Evolutionary conservation across 1,140 invertebrate species (phyloP), one percentile per base, ranked within the genome.

Genomic region (Atta colombica): DNA sequence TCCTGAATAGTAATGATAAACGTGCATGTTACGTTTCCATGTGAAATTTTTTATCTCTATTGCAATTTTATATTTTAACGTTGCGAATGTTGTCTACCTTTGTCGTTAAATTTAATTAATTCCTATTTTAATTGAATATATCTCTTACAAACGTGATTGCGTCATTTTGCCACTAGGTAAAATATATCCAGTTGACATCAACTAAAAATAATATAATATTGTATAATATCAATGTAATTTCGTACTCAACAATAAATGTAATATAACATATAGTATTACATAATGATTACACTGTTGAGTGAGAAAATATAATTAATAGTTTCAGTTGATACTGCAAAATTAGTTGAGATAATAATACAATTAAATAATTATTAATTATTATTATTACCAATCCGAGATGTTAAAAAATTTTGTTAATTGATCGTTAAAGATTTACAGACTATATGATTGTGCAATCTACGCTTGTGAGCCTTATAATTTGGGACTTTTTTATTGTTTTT

Each of bases 11-110:
- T 82, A 16, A 16, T 51, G 10, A 63, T 63, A 63, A 63, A 72
- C 55, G 18, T 51, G 68, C 66, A 74, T 82, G 80, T 49, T 75
- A 55, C 68, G 25, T 72, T 74, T 72, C 45, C 16, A 55, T 74
- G 65, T 74, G 18, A 21, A 72, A 55, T 82, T 69, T 8, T 39
- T 25, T 21, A 8, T 60, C 5, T 71, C 10, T 35, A 49, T 72
- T 55, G 31, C 35, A n/a, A 69, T 25, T 80, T 74, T 51, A 31
- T 25, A 31, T 80, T 53, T 28, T n/a, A 53, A 69, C 45, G 25
- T 51, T 55, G 2, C 21, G 28, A 4, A 35, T n/a, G n/a, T 74
- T 3, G 35, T 61, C 12, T n/a, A 51, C 8, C 28, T 69, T 68
- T 31, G 28, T 60, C 18, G 7, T 18, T 49, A 31, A 74, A 84